Base-by-base conservation (phyloP, 1,140 invertebrate species). In the Cyphomyrmex costatus region DNA sequence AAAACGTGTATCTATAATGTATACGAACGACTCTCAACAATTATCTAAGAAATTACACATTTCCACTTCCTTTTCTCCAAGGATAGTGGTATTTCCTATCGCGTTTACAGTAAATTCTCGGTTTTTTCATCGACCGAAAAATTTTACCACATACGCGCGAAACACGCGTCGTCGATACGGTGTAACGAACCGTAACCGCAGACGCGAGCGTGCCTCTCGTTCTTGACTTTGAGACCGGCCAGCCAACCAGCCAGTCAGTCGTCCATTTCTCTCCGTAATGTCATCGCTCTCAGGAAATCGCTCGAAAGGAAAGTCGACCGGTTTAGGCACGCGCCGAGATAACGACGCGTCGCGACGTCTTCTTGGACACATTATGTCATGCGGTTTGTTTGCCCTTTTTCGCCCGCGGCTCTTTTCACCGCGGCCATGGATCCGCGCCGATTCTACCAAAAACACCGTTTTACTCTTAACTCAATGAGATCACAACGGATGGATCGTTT, bases 171-270 rank as follows among this genome's bases (percentile, higher is more conserved):
- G 27, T n/a, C 51, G 24, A 84, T 63, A 65, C 33, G 46, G 60
- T 56, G 82, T 85, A 85, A 85, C 73, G 73, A 85, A 85, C 82
- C 82, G 82, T 85, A 74, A 46, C 30, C 30, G 73, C 60, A 66
- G 58, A 65, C 71, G 46, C 74, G 19, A 78, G 60, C 82, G 73
- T 85, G 82, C 73, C 46, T 78, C 61, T 78, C 60, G 82, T 85
- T 85, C 60, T 85, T 85, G 46, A 85, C 73, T 85, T 85, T 85
- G 82, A 65, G 42, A 6, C 21, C 56, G 58, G 10, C 8, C n/a
- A 3, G 36, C 36, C 19, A 12, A 0, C 3, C 60, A 60, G 12
- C 27, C 78, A 58, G 21, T 1, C 51, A 21, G 3, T 21, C 65
- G 14, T 58, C 14, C 30, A 33, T 70, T 71, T 73, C 36, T 82